Evolutionary conservation across 2,797 vertebrate genomes (phyloP).

Genomic region (Austrolebias charrua): DNA sequence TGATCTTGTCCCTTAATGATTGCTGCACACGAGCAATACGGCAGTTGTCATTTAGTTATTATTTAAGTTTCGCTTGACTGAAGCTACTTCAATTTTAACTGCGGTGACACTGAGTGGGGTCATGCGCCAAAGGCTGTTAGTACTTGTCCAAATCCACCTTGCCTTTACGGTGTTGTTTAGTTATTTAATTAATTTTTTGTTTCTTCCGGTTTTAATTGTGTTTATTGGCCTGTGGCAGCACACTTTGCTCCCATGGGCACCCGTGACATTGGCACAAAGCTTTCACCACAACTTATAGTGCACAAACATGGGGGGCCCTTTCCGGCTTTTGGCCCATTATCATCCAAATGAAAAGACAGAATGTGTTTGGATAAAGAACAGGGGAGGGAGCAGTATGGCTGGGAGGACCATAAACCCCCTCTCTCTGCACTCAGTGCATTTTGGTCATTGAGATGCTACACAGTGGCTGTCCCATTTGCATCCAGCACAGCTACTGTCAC

Average conservation of each 20-base stretch:
- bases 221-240: constrained; percentile 55
- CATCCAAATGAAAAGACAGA: constrained; percentile 86
- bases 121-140: neutral
- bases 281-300: constrained; percentile 78
- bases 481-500: constrained; percentile 85
- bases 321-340: constrained; percentile 90
- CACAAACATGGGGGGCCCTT: constrained; percentile 82
- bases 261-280: constrained; percentile 77
- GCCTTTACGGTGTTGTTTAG: constrained; percentile 10
- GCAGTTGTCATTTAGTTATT: constrained; percentile 11
- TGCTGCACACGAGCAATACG: constrained; percentile 13
- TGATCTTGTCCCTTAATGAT: neutral
- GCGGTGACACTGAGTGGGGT: constrained; percentile 14
- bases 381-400: constrained; percentile 66
- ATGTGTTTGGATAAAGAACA: constrained; percentile 81
- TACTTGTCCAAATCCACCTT: constrained; percentile 28
- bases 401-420: constrained; percentile 77
- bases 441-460: constrained; percentile 90
- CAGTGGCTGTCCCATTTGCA: constrained; percentile 86
- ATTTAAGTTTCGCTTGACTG: constrained; percentile 14
- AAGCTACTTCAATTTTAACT: constrained; percentile 12
- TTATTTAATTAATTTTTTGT: constrained; percentile 20
- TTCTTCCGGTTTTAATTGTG: constrained; percentile 36
- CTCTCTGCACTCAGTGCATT: constrained; percentile 86
- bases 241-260: constrained; percentile 71